A percentile compares a stretch with the other conserved stretches of the same genome.
phyloP scores from a whole-genome alignment of 2,797 vertebrate species.

The Arrhamphus sclerolepis region DNA sequence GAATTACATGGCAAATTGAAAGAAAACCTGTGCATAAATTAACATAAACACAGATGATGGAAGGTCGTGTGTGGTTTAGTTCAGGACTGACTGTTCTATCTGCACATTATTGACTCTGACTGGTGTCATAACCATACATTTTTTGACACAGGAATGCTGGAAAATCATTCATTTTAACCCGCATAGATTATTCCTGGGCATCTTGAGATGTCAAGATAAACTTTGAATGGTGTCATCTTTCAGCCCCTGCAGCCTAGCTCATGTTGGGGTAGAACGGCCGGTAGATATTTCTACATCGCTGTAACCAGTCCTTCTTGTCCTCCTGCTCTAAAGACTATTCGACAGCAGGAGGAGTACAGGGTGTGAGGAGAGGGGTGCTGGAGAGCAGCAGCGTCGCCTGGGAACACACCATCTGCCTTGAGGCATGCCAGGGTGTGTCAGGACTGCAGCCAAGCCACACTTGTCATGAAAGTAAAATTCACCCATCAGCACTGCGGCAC shows the following conservation, averaged over 20 bases:
- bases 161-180: conserved; percentile 7
- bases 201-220: conserved; percentile 12
- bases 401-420: conserved; percentile 79
- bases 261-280: conserved; percentile 28
- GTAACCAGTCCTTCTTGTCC: conserved; percentile 55
- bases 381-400: conserved; percentile 45
- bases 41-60: not conserved
- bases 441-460: conserved; percentile 72
- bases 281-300: conserved; percentile 55
- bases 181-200: conserved; percentile 12
- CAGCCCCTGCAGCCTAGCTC: conserved; percentile 14
- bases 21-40: not conserved
- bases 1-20: no score
- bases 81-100: no score
- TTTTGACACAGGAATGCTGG: no score
- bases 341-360: conserved; percentile 62
- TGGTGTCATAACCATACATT: no score
- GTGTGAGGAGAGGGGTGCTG: conserved; percentile 47
- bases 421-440: conserved; percentile 77
- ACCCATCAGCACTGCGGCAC: conserved; percentile 53
- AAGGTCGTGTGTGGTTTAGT: no score
- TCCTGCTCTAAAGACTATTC: conserved; percentile 59
- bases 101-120: no score
- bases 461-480: conserved; percentile 75
- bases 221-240: conserved; percentile 5